Evolutionary conservation across 2,797 vertebrate genomes (phyloP).

Genomic region (Telmatherina bonti): DNA sequence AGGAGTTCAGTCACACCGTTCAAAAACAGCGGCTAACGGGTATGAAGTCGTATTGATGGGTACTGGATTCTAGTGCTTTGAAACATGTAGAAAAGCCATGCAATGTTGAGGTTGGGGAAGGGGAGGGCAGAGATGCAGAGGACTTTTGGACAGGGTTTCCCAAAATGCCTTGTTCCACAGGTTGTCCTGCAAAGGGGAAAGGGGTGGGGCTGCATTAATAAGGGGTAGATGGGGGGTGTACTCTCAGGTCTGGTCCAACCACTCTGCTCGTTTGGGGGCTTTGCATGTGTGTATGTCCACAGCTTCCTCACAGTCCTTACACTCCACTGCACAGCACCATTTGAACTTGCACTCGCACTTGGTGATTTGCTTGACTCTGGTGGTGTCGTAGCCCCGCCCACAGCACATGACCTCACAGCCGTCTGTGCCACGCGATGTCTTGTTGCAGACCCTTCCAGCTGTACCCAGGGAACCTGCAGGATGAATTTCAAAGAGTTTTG

Average conservation of each 20-base stretch:
- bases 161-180: conserved; percentile 84
- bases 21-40: conserved; percentile 66
- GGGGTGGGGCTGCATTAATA: conserved; percentile 49
- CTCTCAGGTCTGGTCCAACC: conserved; percentile 86
- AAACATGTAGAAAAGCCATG: conserved; percentile 84
- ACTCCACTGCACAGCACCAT: conserved; percentile 98
- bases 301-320: conserved; percentile 95
- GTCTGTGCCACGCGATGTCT: conserved; percentile 92
- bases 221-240: conserved; percentile 24
- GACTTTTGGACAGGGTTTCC: conserved; percentile 86
- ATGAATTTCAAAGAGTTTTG: conserved; percentile 15
- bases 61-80: conserved; percentile 82
- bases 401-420: conserved; percentile 99
- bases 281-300: conserved; percentile 99
- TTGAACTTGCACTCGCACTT: conserved; percentile 99
- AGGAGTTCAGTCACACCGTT: conserved; percentile 50
- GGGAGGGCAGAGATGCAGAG: conserved; percentile 69
- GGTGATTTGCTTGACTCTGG: conserved; percentile 91
- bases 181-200: conserved; percentile 70
- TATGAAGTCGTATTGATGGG: conserved; percentile 73
- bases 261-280: conserved; percentile 90
- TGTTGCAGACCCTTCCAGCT: conserved; percentile 93
- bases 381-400: conserved; percentile 97
- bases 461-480: conserved; percentile 93
- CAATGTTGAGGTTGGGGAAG: conserved; percentile 73